Percentiles rank a stretch among this genome's conserved stretches.
These are phyloP conservation scores for Stictocephala bisonia DNA, from an alignment of 2,888 invertebrate species.

Conservation along the genomic window DNA sequence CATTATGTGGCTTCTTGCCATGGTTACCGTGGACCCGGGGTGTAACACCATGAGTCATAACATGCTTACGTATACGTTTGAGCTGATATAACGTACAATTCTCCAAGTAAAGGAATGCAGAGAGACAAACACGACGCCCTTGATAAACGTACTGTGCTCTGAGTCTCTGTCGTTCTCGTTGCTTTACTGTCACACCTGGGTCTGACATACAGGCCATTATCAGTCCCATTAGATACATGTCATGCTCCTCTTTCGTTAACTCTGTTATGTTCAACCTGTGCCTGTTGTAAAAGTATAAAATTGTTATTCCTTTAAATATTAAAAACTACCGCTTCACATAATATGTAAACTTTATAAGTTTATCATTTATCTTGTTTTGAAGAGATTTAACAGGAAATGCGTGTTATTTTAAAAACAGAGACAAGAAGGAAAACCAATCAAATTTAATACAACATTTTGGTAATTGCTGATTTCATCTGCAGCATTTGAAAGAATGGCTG, in stretches of 20 bases:
- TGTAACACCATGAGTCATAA: constrained; percentile 82
- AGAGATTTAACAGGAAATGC: no score
- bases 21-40: constrained; percentile 83
- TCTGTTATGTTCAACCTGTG: constrained; percentile 83
- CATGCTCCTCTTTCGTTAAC: constrained; percentile 82
- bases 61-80: constrained; percentile 80
- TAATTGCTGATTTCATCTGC: not conserved
- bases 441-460: no score
- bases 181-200: constrained; percentile 75
- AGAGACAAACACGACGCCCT: constrained; percentile 80
- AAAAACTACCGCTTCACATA: no score
- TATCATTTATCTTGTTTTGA: no score
- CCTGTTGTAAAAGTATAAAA: no score
- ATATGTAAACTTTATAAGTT: no score
- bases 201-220: constrained; percentile 84
- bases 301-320: no score
- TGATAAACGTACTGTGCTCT: constrained; percentile 82
- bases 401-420: no score
- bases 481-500: no score
- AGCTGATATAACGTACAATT: constrained; percentile 84
- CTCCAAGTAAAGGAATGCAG: constrained; percentile 82
- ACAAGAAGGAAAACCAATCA: no score
- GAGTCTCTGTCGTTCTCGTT: constrained; percentile 77
- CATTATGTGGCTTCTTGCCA: constrained; percentile 83
- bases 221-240: constrained; percentile 88